Conservation (phyloP, 2,888 invertebrate genomes). For the Tetranychus truncatus region DNA sequence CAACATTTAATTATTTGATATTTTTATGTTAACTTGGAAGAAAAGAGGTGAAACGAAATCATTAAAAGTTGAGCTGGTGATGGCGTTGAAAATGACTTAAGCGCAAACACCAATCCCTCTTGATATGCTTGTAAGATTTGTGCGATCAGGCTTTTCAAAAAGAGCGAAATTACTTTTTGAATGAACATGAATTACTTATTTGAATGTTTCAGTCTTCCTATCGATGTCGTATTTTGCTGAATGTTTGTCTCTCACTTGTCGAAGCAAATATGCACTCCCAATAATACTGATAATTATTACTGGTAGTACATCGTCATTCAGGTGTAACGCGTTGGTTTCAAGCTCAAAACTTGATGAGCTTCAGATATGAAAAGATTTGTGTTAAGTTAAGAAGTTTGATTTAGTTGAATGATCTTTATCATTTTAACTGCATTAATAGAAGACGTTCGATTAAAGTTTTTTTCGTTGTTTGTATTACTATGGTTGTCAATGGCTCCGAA, state of each 20-base stretch:
- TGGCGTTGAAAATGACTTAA: neutral
- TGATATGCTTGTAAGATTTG: too few relatives aligned
- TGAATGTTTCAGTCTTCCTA: too few relatives aligned
- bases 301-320: neutral
- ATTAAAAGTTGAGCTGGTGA: neutral
- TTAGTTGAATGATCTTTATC: slow-evolving; percentile 1
- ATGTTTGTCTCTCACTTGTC: neutral
- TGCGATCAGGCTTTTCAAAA: too few relatives aligned
- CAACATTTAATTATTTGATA: neutral
- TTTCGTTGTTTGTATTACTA: neutral
- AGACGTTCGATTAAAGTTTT: neutral
- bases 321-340: neutral
- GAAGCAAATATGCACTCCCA: neutral
- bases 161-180: neutral
- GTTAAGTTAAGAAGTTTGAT: neutral
- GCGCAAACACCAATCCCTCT: neutral
- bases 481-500: slow-evolving; percentile 6
- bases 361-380: neutral
- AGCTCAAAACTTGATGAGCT: neutral
- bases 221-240: neutral
- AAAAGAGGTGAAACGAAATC: neutral
- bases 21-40: neutral
- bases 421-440: neutral
- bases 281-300: neutral
- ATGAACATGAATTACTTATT: too few relatives aligned